Evolutionary conservation across 2,888 invertebrate genomes (phyloP).

Genomic region (Parelbella ahira): DNA sequence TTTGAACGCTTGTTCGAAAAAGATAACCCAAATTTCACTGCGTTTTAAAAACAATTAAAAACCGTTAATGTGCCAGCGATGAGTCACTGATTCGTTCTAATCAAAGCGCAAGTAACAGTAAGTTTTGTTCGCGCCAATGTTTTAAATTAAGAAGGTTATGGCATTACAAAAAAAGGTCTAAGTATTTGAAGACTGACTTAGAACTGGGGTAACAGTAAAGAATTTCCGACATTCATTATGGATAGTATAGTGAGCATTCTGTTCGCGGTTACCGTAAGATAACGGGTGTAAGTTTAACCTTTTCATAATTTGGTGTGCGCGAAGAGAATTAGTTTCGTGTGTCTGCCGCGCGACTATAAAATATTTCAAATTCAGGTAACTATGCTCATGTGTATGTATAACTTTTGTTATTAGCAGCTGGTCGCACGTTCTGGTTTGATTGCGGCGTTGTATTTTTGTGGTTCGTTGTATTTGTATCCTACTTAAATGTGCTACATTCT

Average conservation of each 20-base stretch:
- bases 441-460: conserved; percentile 1
- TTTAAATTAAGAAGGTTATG: conserved; percentile 2
- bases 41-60: conserved; percentile 3
- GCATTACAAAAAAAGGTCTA: background rate
- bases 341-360: conserved; percentile 2
- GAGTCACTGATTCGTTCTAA: conserved; percentile 6
- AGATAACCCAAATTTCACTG: too few relatives aligned
- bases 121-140: background rate
- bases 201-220: background rate
- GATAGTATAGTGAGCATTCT: background rate
- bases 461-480: too few relatives aligned
- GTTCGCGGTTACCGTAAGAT: conserved; percentile 48
- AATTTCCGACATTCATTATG: too few relatives aligned
- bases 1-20: too few relatives aligned
- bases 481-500: too few relatives aligned
- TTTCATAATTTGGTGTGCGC: conserved; percentile 44
- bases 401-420: conserved; percentile 2
- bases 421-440: conserved; percentile 18
- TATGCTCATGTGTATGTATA: conserved; percentile 4
- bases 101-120: conserved; percentile 1
- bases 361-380: conserved; percentile 17
- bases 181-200: conserved; percentile 1
- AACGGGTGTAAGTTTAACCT: conserved; percentile 52
- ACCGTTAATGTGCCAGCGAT: background rate
- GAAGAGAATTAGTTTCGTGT: conserved; percentile 32